A percentile compares a stretch with the other conserved stretches of the same genome.
Conservation (phyloP, 2,888 invertebrate genomes). For the Tipula helvola region DNA sequence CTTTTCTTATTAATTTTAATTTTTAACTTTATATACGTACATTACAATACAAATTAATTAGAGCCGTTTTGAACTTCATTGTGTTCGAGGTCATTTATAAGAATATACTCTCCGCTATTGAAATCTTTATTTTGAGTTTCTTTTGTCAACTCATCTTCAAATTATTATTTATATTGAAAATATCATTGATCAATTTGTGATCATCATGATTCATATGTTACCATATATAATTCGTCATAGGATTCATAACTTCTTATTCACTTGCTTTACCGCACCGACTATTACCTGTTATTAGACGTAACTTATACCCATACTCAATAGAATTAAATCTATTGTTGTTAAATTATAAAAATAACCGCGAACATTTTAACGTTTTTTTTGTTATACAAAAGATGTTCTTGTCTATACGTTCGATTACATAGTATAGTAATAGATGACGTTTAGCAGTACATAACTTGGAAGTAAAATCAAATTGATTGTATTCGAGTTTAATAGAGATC, state of each 20-base stretch:
- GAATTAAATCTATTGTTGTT: neutral
- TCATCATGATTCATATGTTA: neutral
- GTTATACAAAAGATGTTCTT: neutral
- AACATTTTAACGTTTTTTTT: neutral
- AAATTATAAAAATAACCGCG: neutral
- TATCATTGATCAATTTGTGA: neutral
- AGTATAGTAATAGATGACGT: neutral
- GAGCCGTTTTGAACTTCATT: neutral
- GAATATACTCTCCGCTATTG: neutral
- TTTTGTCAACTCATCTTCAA: neutral
- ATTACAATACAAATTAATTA: neutral
- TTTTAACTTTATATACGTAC: neutral
- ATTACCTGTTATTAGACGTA: neutral
- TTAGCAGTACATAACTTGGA: neutral
- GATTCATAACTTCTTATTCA: neutral
- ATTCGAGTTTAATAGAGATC: neutral
- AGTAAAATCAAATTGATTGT: neutral
- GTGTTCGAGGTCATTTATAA: neutral
- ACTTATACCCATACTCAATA: neutral
- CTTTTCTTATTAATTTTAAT: neutral
- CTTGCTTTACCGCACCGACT: neutral
- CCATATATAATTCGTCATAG: neutral
- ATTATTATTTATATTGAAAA: neutral
- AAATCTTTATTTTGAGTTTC: neutral
- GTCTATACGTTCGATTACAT: neutral